phyloP scores from a whole-genome alignment of 2,888 invertebrate genomes.

The Helicoverpa assulta region DNA sequence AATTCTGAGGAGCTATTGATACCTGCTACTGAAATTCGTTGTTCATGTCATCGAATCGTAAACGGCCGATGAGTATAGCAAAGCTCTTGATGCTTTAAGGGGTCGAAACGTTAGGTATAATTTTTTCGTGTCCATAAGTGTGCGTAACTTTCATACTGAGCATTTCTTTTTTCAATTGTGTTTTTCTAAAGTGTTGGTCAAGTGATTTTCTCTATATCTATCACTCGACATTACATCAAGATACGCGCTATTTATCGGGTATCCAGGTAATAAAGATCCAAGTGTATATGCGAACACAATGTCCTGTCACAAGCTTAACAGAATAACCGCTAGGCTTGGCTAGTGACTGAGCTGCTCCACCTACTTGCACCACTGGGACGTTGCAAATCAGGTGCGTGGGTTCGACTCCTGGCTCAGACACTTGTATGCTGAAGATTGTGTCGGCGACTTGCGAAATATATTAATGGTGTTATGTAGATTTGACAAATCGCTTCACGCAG shows the following conservation, averaged over 20 bases:
- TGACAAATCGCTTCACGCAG: constrained; percentile 76
- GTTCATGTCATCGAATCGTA: neutral
- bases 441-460: constrained; percentile 79
- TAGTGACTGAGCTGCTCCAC: constrained; percentile 73
- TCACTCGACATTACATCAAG: too few species aligned
- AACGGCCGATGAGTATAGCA: neutral
- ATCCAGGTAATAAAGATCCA: neutral
- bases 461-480: constrained; percentile 79
- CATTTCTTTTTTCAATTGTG: too few species aligned
- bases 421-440: constrained; percentile 76
- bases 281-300: constrained; percentile 12
- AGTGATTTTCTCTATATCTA: too few species aligned
- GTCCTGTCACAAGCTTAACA: constrained; percentile 50
- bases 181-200: too few species aligned
- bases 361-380: constrained; percentile 73
- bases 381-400: constrained; percentile 89
- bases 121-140: too few species aligned
- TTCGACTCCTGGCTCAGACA: constrained; percentile 77
- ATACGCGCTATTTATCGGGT: neutral
- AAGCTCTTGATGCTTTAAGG: neutral
- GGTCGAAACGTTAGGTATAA: neutral
- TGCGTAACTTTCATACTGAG: too few species aligned
- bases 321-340: constrained; percentile 64
- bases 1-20: neutral
- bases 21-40: neutral